Evolutionary conservation across 2,888 invertebrate genomes (phyloP).

Genomic region (Thalpophila matura): DNA sequence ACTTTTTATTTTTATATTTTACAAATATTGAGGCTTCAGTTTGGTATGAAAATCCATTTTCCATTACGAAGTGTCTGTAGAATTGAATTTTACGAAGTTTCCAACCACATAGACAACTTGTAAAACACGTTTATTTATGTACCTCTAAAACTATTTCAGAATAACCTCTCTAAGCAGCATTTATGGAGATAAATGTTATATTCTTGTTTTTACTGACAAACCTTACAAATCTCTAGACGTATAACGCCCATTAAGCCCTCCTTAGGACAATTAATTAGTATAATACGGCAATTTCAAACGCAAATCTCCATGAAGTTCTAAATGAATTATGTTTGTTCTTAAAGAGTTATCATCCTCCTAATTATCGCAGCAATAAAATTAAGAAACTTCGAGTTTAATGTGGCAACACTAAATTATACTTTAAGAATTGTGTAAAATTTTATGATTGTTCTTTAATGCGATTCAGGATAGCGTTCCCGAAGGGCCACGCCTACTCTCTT

Average conservation of each 20-base stretch:
- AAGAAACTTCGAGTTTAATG: conserved; percentile 77
- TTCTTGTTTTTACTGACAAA: conserved; percentile 62
- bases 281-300: conserved; percentile 88
- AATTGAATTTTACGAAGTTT: conserved; percentile 36
- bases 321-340: conserved; percentile 87
- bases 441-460: conserved; percentile 73
- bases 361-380: conserved; percentile 87
- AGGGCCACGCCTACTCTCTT: conserved; percentile 75
- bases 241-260: conserved; percentile 83
- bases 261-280: conserved; percentile 89
- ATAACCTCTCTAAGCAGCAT: conserved; percentile 6
- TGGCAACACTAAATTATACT: conserved; percentile 76
- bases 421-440: conserved; percentile 74
- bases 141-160: conserved; percentile 7
- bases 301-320: conserved; percentile 84
- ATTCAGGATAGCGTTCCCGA: conserved; percentile 63
- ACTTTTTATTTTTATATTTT: conserved; percentile 31
- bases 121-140: conserved; percentile 18
- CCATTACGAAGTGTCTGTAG: conserved; percentile 11
- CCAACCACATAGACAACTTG: conserved; percentile 19
- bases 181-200: conserved; percentile 38
- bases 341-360: conserved; percentile 86
- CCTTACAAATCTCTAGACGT: conserved; percentile 79
- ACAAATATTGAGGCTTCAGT: conserved; percentile 21
- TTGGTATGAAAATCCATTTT: conserved; percentile 39